A percentile compares a stretch with the other conserved stretches of the same genome.
Conservation (phyloP, 2,888 invertebrate genomes). For the Ramazzottius varieornatus region DNA sequence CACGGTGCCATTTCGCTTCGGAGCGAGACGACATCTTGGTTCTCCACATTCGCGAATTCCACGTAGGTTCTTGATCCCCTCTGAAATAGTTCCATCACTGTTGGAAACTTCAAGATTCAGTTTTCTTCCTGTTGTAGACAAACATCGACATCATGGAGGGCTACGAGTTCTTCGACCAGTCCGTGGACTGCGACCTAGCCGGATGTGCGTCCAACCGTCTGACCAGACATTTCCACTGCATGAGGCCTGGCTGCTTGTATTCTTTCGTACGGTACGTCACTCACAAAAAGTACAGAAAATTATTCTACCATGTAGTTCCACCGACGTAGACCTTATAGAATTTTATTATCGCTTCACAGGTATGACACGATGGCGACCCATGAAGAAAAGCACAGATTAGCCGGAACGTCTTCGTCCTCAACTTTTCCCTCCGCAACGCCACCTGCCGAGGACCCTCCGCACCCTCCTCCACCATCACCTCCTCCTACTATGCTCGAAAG, state of each 20-base stretch:
- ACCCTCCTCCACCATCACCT: background rate
- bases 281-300: too few species aligned
- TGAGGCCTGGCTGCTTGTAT: conserved; percentile 39
- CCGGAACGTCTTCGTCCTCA: too few species aligned
- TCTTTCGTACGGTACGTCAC: conserved; percentile 33
- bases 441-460: background rate
- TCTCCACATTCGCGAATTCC: conserved; percentile 58
- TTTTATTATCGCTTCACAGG: background rate
- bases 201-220: conserved; percentile 37
- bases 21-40: conserved; percentile 48
- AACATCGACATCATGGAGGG: conserved; percentile 53
- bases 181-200: conserved; percentile 38
- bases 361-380: conserved; percentile 46
- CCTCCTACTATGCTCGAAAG: conserved; percentile 7
- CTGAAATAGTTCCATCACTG: too few species aligned
- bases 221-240: conserved; percentile 50
- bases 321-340: background rate
- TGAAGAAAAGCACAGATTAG: conserved; percentile 34
- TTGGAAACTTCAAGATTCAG: too few species aligned
- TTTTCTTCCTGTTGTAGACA: too few species aligned
- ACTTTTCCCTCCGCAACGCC: background rate
- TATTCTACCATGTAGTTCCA: background rate
- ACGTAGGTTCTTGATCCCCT: too few species aligned
- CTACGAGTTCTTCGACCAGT: conserved; percentile 52
- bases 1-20: conserved; percentile 51